These are phyloP conservation scores for Osmerus eperlanus DNA, from an alignment of 2,113 vertebrate genomes.

Conservation along the genomic window DNA sequence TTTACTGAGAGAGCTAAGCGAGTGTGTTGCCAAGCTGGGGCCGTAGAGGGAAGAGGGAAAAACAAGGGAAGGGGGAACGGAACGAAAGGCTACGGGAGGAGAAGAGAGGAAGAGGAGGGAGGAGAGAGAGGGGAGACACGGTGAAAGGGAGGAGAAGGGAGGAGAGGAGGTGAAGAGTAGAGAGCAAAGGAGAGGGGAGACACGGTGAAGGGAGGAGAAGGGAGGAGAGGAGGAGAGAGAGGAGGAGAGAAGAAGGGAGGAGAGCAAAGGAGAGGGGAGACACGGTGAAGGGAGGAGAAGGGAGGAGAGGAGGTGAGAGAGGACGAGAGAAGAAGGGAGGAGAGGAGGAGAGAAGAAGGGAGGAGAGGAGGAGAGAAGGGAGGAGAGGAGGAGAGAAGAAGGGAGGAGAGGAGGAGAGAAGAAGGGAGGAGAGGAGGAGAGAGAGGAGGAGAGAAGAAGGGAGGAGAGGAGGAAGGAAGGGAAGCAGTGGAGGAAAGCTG, in stretches of 20 bases:
- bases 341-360: neutral
- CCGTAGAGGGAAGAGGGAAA: neutral
- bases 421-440: conserved; percentile 2
- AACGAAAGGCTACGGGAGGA: too few species aligned
- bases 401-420: conserved; percentile 15
- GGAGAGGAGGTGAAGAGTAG: neutral
- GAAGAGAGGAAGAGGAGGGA: too few species aligned
- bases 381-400: conserved; percentile 10
- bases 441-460: conserved; percentile 2
- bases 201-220: neutral
- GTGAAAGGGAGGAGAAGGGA: neutral
- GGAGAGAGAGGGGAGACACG: neutral
- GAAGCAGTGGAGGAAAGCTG: conserved; percentile 12
- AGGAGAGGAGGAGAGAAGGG: neutral
- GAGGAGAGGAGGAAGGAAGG: neutral
- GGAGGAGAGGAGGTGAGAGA: neutral
- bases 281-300: neutral
- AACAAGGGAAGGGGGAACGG: neutral
- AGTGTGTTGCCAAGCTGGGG: neutral
- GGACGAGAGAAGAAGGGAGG: neutral
- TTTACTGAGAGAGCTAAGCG: neutral
- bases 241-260: neutral
- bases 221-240: too few species aligned
- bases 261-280: neutral
- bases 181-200: neutral